A percentile compares a stretch with the other conserved stretches of the same genome.
Evolutionary conservation across 2,113 vertebrate genomes (phyloP).

Genomic region (Hemiprocne comata): DNA sequence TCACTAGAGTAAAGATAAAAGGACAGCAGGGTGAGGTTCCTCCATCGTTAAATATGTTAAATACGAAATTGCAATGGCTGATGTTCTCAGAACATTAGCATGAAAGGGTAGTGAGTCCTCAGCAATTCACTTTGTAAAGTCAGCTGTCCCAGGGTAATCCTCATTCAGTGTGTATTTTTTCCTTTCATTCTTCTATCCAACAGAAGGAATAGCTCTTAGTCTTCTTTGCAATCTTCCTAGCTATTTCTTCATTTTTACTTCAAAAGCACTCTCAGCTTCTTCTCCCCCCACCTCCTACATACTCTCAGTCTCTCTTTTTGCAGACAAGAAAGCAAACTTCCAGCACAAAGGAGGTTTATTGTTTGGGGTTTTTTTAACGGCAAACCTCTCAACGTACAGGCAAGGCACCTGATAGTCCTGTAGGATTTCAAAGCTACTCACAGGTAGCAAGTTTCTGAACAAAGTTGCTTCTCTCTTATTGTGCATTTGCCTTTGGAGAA

Average conservation of each 20-base stretch:
- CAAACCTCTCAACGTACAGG: background rate
- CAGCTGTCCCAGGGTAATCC: background rate
- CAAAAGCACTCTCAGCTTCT: background rate
- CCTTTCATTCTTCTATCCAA: background rate
- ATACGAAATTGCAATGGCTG: background rate
- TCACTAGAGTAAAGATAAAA: background rate
- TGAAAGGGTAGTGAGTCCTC: background rate
- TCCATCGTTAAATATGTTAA: background rate
- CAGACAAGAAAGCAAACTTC: background rate
- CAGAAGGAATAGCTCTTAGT: background rate
- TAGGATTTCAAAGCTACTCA: background rate
- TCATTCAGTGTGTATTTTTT: background rate
- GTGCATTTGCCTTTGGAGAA: background rate
- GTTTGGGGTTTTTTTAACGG: background rate
- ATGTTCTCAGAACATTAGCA: background rate
- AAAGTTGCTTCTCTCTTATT: background rate
- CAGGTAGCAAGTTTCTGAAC: background rate
- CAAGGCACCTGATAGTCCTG: background rate
- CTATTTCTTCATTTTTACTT: background rate
- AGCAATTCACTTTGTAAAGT: background rate
- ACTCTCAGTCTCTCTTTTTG: background rate
- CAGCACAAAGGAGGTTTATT: background rate
- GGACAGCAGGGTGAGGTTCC: background rate
- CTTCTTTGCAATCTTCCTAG: background rate
- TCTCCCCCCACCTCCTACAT: background rate